These are phyloP conservation scores for Bombycilla garrulus DNA, from an alignment of 2,113 vertebrate species.

Conservation along the genomic window DNA sequence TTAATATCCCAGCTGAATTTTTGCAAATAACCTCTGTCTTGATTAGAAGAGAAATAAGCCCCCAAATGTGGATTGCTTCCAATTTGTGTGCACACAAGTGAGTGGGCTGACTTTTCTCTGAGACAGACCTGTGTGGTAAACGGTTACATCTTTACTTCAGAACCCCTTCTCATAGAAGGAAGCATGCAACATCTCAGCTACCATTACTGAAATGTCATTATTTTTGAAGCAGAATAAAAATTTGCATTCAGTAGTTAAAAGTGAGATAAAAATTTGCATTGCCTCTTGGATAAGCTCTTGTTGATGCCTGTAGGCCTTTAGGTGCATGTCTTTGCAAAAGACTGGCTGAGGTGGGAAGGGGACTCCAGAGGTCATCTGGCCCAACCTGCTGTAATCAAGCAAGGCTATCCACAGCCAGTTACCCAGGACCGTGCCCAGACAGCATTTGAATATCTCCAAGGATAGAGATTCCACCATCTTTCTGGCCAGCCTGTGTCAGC, in stretches of 20 bases:
- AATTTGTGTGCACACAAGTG: rapidly evolving
- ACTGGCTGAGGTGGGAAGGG: background rate
- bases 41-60: background rate
- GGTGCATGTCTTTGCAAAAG: rapidly evolving
- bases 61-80: background rate
- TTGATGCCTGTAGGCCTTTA: background rate
- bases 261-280: background rate
- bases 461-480: background rate
- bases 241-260: background rate
- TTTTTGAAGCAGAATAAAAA: background rate
- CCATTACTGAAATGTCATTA: background rate
- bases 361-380: background rate
- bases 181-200: background rate
- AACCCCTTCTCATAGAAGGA: background rate
- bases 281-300: background rate
- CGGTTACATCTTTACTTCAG: background rate
- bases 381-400: background rate
- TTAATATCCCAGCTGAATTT: background rate
- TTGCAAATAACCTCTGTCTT: background rate
- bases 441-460: background rate
- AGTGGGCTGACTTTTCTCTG: background rate
- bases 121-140: background rate
- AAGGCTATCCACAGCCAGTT: background rate
- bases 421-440: rapidly evolving
- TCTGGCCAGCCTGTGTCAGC: background rate